These are phyloP conservation scores for Artemisiospiza belli DNA, from an alignment of 2,113 vertebrate genomes.

Conservation along the genomic window DNA sequence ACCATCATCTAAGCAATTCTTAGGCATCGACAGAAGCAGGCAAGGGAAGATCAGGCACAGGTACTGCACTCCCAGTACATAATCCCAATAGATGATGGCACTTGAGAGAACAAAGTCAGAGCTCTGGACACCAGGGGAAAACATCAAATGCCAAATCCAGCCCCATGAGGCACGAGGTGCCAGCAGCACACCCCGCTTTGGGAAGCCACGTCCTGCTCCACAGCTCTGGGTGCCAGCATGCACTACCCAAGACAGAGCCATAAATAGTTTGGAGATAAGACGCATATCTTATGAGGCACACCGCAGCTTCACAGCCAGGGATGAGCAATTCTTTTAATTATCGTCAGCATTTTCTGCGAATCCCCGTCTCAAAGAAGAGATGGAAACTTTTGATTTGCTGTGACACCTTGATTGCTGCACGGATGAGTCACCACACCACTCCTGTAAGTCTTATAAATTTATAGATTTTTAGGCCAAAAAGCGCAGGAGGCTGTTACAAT, in stretches of 20 bases:
- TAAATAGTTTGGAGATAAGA: conserved; percentile 9
- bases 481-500: background rate
- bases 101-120: background rate
- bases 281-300: background rate
- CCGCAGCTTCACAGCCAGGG: background rate
- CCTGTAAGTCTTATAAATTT: background rate
- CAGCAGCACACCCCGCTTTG: rapidly evolving
- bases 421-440: conserved; percentile 23
- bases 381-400: conserved; percentile 50
- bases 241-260: background rate
- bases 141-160: background rate
- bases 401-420: conserved; percentile 42
- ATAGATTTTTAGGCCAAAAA: conserved; percentile 29
- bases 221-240: background rate
- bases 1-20: background rate
- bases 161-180: rapidly evolving
- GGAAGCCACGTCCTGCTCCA: background rate
- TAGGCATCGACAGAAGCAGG: background rate
- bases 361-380: background rate
- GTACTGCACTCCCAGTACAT: background rate
- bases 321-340: conserved; percentile 57
- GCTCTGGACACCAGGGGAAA: background rate
- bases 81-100: background rate
- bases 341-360: conserved; percentile 3
- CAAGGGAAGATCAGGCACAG: background rate